phyloP scores from a whole-genome alignment of 1,140 invertebrate species.

The Cyclargus thomasi region DNA sequence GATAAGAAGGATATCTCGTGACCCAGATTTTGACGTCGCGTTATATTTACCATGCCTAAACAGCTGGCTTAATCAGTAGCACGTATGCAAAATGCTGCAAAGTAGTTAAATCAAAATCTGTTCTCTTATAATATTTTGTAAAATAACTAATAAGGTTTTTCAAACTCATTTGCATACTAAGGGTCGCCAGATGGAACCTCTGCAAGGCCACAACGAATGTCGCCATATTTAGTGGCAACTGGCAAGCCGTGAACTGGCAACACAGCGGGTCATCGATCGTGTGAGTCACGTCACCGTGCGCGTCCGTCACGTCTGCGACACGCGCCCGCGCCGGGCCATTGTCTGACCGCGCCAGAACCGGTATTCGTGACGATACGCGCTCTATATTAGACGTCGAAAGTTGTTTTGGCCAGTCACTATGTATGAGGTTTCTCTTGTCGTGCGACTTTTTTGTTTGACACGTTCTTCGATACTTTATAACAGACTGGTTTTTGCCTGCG shows the following conservation, averaged over 20 bases:
- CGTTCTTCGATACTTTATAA: background rate
- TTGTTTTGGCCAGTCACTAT: slow-evolving; percentile 20
- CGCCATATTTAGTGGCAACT: background rate
- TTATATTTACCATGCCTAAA: too few relatives aligned
- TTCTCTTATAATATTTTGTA: too few relatives aligned
- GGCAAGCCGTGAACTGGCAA: background rate
- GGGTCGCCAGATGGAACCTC: background rate
- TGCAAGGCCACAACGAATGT: background rate
- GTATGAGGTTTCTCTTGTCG: slow-evolving; percentile 20
- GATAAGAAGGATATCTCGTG: too few relatives aligned
- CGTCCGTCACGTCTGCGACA: background rate
- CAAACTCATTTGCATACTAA: too few relatives aligned
- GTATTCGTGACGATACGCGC: slow-evolving; percentile 21
- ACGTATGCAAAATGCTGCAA: too few relatives aligned
- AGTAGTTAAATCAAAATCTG: too few relatives aligned
- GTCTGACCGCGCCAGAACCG: slow-evolving; percentile 27
- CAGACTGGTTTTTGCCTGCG: too few relatives aligned
- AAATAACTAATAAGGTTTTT: too few relatives aligned
- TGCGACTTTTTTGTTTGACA: background rate
- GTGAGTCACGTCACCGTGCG: slow-evolving; percentile 6
- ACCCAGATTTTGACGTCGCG: too few relatives aligned
- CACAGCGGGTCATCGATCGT: background rate
- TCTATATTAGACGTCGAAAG: slow-evolving; percentile 22
- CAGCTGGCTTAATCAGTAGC: too few relatives aligned
- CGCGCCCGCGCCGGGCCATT: slow-evolving; percentile 20